phyloP scores from a whole-genome alignment of 1,140 invertebrate species.

The Drosophila tristis region DNA sequence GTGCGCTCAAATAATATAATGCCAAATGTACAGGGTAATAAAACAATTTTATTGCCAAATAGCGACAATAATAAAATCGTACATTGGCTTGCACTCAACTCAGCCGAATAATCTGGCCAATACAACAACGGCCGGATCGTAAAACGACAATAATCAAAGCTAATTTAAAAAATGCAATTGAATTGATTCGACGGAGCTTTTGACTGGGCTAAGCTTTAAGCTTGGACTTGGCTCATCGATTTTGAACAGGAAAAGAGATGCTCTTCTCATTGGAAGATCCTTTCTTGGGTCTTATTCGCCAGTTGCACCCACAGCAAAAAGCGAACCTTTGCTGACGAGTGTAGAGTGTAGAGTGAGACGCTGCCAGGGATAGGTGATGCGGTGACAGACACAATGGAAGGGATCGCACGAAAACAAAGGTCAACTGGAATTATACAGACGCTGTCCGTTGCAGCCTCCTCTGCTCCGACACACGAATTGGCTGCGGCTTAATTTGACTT shows the following conservation, averaged over 20 bases:
- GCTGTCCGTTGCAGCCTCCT: background rate
- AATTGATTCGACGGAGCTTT: constrained; percentile 26
- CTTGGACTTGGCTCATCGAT: background rate
- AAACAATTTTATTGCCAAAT: constrained; percentile 60
- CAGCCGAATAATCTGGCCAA: constrained; percentile 62
- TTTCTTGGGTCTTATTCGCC: too few relatives aligned
- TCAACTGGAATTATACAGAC: constrained; percentile 31
- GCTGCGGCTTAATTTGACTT: constrained; percentile 53
- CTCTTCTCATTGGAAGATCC: too few relatives aligned
- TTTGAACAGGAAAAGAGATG: too few relatives aligned
- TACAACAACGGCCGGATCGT: constrained; percentile 28
- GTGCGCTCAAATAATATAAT: constrained; percentile 42
- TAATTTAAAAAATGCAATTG: constrained; percentile 41
- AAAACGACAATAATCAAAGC: constrained; percentile 47
- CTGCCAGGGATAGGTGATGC: constrained; percentile 47
- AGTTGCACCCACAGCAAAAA: too few relatives aligned
- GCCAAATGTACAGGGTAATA: constrained; percentile 41
- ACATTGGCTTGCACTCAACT: constrained; percentile 74
- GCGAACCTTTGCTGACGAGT: constrained; percentile 8
- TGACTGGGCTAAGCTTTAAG: constrained; percentile 38
- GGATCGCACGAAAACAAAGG: constrained; percentile 55
- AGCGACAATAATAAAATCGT: constrained; percentile 53
- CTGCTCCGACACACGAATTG: too few relatives aligned
- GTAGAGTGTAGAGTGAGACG: constrained; percentile 50
- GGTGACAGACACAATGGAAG: constrained; percentile 56